Base-by-base conservation (phyloP, 2,113 vertebrate species). In the Myanophis thanlyinensis region DNA sequence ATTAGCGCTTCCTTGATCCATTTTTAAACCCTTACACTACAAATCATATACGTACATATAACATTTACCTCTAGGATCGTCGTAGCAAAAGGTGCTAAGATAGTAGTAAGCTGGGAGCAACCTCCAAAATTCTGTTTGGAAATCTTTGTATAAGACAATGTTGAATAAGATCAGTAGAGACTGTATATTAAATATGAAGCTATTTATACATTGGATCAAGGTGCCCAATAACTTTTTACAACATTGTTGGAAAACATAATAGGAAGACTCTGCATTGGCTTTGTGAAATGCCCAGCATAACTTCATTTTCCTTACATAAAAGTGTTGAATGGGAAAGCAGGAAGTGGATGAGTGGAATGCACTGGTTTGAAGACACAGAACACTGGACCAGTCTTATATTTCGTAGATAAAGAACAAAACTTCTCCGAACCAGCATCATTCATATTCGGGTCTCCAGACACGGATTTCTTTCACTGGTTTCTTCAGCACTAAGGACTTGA, bases 261-360 rank as follows among this genome's bases (percentile, higher is more conserved):
- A 97, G 97, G 95, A 96, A 97, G 97, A 97, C 97, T 97, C 96
- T 96, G 97, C 96, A 96, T 96, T 93, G 95, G 95, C 47, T 93
- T 93, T 97, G 95, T 93, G 95, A 95, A 94, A 97, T 96, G 96
- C 96, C 97, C 97, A 95, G 91, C 48, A 54, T 85, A 48, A 0
- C 73, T 13, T 87, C 80, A 22, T 95, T 9, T 80, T 80, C 73
- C 73, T 80, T 80, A 44, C 73, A 10, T 44, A 44, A 80, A 80
- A 80, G 7, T 22, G 73, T 20, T 22, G 92, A 67, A 67, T 85
- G 73, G 9, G 49, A 86, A 86, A 88, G n/a, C 48, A 87, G 59
- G 25, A 30, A n/a, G 9, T 44, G 44, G 3, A n/a, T 8, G 23
- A 62, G 52, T 91, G 92, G 93, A 91, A 84, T 56, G 93, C 15